phyloP scores from a whole-genome alignment of 1,140 invertebrate species.

The Penaeus japonicus region DNA sequence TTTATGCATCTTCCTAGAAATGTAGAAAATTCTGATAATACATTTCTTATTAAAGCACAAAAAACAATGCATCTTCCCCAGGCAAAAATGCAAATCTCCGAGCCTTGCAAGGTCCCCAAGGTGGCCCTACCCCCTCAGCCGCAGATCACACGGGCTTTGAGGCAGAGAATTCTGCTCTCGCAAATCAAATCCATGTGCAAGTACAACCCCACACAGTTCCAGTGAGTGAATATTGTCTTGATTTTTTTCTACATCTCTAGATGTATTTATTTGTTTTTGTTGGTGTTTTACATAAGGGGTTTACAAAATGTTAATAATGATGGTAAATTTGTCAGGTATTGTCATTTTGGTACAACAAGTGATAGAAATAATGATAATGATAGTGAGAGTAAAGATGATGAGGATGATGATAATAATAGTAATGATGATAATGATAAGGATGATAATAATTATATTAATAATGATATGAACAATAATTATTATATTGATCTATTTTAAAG shows the following conservation, averaged over 20 bases:
- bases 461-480: no score
- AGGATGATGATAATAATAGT: no score
- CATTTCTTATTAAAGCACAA: not conserved
- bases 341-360: no score
- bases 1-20: no score
- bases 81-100: slow-evolving; percentile 30
- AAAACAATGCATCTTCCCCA: not conserved
- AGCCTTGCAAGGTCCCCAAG: not conserved
- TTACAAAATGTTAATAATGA: not conserved
- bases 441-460: no score
- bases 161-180: slow-evolving; percentile 1
- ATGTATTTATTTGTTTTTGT: not conserved
- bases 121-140: no score
- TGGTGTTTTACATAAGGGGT: not conserved
- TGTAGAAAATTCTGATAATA: not conserved
- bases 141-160: not conserved
- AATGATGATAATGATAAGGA: no score
- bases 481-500: no score
- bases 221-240: not conserved
- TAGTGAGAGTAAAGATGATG: no score
- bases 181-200: slow-evolving; percentile 44
- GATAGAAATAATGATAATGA: no score
- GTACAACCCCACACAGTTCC: slow-evolving; percentile 34
- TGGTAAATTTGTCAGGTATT: no score
- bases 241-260: not conserved